Evolutionary conservation across 2,888 invertebrate species (phyloP).

Genomic region (Elysia crispata): DNA sequence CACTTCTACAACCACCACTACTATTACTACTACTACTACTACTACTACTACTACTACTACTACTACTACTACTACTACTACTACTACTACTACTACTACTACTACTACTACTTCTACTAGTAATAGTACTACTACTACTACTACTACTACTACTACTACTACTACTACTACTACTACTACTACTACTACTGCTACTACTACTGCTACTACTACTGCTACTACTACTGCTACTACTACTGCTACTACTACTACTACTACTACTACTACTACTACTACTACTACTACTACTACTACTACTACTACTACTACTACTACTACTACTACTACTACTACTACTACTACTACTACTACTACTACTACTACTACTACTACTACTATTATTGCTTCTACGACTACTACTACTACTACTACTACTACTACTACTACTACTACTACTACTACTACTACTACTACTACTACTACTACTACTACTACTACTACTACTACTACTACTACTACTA

Average conservation of each 20-base stretch:
- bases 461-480: slow-evolving; percentile 35
- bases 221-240: slow-evolving; percentile 1
- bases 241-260: slow-evolving; percentile 21
- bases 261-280: slow-evolving; percentile 27
- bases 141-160: neutral
- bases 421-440: slow-evolving; percentile 29
- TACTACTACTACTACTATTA: too few relatives aligned
- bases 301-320: slow-evolving; percentile 16
- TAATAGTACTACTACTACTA: slow-evolving; percentile 11
- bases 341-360: slow-evolving; percentile 36
- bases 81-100: slow-evolving; percentile 1
- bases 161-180: slow-evolving; percentile 15
- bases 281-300: slow-evolving; percentile 35
- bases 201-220: slow-evolving; percentile 16
- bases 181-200: slow-evolving; percentile 29
- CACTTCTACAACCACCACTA: too few relatives aligned
- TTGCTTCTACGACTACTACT: too few relatives aligned
- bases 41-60: slow-evolving; percentile 10
- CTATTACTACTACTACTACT: slow-evolving; percentile 20
- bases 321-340: slow-evolving; percentile 22
- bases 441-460: slow-evolving; percentile 36
- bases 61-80: slow-evolving; percentile 6
- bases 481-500: slow-evolving; percentile 28
- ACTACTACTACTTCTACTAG: neutral
- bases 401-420: slow-evolving; percentile 35